Conservation (phyloP, 2,888 invertebrate genomes). For the Chironomus tentans region DNA sequence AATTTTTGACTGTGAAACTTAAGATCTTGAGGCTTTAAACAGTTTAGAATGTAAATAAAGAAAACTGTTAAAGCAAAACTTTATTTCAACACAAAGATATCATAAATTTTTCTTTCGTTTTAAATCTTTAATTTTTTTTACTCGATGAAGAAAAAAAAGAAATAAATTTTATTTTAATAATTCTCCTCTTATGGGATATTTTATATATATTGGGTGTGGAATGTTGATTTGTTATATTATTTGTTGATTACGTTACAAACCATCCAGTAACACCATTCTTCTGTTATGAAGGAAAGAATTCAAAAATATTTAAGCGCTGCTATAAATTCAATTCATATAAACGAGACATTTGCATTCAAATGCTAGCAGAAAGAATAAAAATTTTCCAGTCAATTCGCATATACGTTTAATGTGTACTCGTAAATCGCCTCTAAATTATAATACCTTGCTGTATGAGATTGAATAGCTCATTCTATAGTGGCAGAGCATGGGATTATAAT, state of each 20-base stretch:
- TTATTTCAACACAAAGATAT: conserved; percentile 6
- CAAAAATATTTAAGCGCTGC: not conserved
- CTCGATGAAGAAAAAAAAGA: not conserved
- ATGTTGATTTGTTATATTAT: conserved; percentile 23
- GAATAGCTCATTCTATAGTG: not conserved
- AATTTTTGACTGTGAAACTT: no score
- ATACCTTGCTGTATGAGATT: not conserved
- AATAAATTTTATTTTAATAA: not conserved
- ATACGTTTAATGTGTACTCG: not conserved
- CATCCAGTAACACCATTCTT: not conserved
- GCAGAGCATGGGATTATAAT: not conserved
- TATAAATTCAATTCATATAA: not conserved
- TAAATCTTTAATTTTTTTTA: not conserved
- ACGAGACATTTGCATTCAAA: conserved; percentile 17
- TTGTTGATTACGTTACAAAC: conserved; percentile 10
- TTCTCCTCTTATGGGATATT: not conserved
- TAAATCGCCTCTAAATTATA: not conserved
- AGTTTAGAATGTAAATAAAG: no score
- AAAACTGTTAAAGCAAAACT: not conserved
- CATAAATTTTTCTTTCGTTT: not conserved
- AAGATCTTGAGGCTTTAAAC: no score
- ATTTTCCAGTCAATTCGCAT: not conserved
- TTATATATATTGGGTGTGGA: conserved; percentile 9
- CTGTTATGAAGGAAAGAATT: not conserved
- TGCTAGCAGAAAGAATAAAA: not conserved